Evolutionary conservation across 2,888 invertebrate genomes (phyloP).

Genomic region (Thecophora atra): DNA sequence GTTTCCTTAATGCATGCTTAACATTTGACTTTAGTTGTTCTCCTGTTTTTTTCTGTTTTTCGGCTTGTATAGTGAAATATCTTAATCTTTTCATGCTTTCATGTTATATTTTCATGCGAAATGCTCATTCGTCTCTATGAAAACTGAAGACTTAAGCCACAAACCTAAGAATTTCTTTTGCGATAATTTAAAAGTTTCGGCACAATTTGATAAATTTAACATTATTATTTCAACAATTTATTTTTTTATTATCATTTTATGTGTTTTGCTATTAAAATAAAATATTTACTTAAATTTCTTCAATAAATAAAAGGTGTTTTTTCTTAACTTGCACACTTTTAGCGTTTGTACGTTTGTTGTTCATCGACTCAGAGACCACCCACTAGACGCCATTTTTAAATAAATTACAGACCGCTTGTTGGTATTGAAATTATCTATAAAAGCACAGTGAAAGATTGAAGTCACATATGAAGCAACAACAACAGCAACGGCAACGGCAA

Average conservation of each 20-base stretch:
- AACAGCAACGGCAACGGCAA: neutral
- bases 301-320: conserved; percentile 1
- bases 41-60: neutral
- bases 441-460: conserved; percentile 10
- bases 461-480: conserved; percentile 4
- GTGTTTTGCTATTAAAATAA: too few relatives aligned
- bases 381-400: conserved; percentile 33
- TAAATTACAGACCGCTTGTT: conserved; percentile 7
- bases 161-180: neutral
- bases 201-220: neutral
- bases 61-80: too few relatives aligned
- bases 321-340: neutral
- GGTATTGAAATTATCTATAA: conserved; percentile 25
- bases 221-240: too few relatives aligned
- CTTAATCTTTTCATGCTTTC: neutral
- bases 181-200: neutral
- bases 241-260: conserved; percentile 1
- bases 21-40: neutral
- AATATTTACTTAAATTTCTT: neutral
- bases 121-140: neutral
- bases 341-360: neutral
- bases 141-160: conserved; percentile 8
- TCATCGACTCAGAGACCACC: conserved; percentile 11
- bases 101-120: neutral
- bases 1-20: neutral